These are phyloP conservation scores for Alfaro cultratus DNA, from an alignment of 2,797 vertebrate genomes.

Conservation along the genomic window DNA sequence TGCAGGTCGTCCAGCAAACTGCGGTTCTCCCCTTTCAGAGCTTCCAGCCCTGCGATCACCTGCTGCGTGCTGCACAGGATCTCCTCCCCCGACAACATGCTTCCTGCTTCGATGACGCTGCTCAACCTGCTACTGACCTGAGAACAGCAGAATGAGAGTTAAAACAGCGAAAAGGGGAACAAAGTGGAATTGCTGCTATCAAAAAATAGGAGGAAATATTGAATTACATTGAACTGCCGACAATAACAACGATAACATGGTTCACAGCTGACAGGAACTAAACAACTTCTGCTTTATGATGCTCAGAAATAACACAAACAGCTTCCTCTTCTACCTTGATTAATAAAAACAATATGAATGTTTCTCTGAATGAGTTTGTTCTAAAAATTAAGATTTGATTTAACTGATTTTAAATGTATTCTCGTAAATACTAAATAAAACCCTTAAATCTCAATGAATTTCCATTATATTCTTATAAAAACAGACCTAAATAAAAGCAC, in stretches of 20 bases:
- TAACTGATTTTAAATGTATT: background rate
- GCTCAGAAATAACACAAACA: background rate
- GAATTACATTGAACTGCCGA: background rate
- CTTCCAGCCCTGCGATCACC: constrained; percentile 83
- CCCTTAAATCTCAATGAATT: background rate
- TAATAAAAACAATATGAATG: background rate
- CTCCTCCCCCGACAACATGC: constrained; percentile 83
- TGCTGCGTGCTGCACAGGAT: constrained; percentile 81
- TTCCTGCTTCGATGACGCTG: constrained; percentile 15
- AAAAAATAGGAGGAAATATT: background rate
- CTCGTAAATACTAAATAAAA: background rate
- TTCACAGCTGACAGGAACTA: constrained; percentile 2
- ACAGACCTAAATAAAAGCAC: background rate
- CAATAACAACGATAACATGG: background rate
- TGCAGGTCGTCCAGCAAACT: constrained; percentile 79
- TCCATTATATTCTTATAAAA: background rate
- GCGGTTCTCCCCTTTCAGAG: constrained; percentile 79
- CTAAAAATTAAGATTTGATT: background rate
- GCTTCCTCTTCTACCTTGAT: background rate
- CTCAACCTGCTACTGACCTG: constrained; percentile 28
- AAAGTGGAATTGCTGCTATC: background rate
- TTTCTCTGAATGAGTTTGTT: background rate
- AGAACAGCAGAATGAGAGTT: constrained; percentile 2
- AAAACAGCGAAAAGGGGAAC: background rate
- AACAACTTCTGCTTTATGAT: background rate